Evolutionary conservation across 1,140 invertebrate genomes (phyloP).

Genomic region (Drosophila quadrilineata): DNA sequence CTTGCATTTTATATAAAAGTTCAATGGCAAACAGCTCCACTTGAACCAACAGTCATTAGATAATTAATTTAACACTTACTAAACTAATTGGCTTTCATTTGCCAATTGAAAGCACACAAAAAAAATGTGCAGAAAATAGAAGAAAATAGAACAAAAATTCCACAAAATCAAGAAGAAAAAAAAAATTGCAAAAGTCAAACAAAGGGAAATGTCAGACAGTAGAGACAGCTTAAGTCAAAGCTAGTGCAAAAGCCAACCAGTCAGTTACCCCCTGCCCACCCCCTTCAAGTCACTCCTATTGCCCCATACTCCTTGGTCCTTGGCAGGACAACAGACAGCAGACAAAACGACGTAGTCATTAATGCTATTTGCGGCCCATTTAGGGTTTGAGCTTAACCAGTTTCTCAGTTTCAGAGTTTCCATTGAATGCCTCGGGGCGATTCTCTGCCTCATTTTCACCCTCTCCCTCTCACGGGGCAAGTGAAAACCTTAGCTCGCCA

Average conservation of each 20-base stretch:
- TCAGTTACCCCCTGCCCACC: too few species aligned
- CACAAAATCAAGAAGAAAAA: conserved; percentile 24
- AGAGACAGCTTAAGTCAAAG: conserved; percentile 39
- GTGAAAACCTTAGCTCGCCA: conserved; percentile 41
- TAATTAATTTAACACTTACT: conserved; percentile 76
- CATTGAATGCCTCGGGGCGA: conserved; percentile 8
- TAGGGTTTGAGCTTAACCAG: conserved; percentile 27
- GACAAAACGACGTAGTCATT: conserved; percentile 54
- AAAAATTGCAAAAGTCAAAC: not conserved
- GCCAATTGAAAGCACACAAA: conserved; percentile 52
- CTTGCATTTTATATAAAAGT: conserved; percentile 66
- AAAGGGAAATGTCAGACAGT: conserved; percentile 11
- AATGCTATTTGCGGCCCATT: conserved; percentile 60
- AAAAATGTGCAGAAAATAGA: conserved; percentile 18
- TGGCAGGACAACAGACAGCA: too few species aligned
- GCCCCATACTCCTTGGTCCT: not conserved
- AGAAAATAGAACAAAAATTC: conserved; percentile 3
- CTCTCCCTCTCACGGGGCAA: too few species aligned
- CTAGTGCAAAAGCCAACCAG: conserved; percentile 34
- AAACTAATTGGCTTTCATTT: conserved; percentile 73
- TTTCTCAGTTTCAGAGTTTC: not conserved
- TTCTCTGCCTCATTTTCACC: too few species aligned
- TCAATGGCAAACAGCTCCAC: conserved; percentile 64
- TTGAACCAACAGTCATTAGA: conserved; percentile 57
- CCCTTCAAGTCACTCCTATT: too few species aligned